Conservation (phyloP, 2,797 vertebrate species). For the Tapera naevia region DNA sequence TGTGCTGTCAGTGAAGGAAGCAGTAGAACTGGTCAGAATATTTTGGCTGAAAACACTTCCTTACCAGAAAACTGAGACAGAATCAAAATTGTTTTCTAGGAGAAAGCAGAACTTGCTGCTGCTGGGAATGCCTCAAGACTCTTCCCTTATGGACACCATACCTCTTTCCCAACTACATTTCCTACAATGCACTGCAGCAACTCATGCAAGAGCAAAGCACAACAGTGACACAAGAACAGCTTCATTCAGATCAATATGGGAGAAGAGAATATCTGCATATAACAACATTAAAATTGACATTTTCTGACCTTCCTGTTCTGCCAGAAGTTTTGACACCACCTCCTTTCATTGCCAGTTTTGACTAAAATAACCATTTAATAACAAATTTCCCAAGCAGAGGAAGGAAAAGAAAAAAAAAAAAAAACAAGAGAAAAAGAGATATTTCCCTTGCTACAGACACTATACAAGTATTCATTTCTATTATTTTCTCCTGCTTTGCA, state of each 20-base stretch:
- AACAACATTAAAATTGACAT: neutral
- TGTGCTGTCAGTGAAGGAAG: neutral
- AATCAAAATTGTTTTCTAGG: neutral
- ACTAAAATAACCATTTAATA: neutral
- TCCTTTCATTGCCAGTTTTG: neutral
- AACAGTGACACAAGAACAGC: neutral
- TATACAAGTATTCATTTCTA: neutral
- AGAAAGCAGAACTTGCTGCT: neutral
- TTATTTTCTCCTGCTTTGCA: neutral
- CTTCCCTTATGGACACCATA: accelerated
- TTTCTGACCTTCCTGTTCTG: neutral
- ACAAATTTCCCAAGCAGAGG: neutral
- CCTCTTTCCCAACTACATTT: neutral
- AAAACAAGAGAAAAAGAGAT: too few relatives aligned
- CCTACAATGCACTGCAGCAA: neutral
- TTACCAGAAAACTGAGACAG: neutral
- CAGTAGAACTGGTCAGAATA: neutral
- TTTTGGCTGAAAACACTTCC: neutral
- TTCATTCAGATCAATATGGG: accelerated
- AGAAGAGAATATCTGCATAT: neutral
- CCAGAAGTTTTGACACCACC: neutral
- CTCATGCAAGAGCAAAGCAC: neutral
- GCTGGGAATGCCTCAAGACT: accelerated
- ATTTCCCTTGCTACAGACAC: neutral
- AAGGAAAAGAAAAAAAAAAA: neutral